A percentile compares a stretch with the other conserved stretches of the same genome.
Conservation (phyloP, 2,888 invertebrate species). For the Phragmatobia fuliginosa region DNA sequence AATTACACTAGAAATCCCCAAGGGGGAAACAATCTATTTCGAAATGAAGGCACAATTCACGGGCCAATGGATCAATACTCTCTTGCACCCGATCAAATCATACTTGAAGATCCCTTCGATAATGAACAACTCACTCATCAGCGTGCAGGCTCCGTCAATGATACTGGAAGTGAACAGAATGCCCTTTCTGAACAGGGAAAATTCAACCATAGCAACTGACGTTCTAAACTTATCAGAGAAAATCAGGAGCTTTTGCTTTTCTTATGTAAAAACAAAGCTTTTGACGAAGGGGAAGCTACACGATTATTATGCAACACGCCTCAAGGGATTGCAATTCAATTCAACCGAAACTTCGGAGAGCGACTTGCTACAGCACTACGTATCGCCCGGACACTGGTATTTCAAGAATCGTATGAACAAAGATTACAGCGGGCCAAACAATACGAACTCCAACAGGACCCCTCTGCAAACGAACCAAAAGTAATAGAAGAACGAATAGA, state of each 20-base stretch:
- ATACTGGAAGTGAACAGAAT: no score
- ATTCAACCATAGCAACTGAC: background rate
- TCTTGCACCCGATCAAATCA: background rate
- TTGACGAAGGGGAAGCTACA: constrained; percentile 22
- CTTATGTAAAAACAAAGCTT: constrained; percentile 24
- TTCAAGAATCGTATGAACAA: constrained; percentile 2
- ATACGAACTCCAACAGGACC: background rate
- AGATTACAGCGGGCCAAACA: constrained; percentile 7
- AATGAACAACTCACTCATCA: background rate
- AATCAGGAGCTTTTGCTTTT: constrained; percentile 23
- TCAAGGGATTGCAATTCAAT: constrained; percentile 16
- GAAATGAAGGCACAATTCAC: no score
- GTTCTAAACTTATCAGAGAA: background rate
- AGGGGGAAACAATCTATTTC: no score
- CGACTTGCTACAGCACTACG: constrained; percentile 15
- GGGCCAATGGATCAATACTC: background rate
- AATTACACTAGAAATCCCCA: no score
- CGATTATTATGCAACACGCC: constrained; percentile 19
- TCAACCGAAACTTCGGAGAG: constrained; percentile 14
- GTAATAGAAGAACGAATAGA: background rate
- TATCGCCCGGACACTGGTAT: constrained; percentile 15
- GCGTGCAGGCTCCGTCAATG: background rate
- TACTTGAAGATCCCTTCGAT: background rate
- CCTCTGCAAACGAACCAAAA: background rate
- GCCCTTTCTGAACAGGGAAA: no score